Conservation (phyloP, 2,888 invertebrate species). For the Xestobium rufovillosum region DNA sequence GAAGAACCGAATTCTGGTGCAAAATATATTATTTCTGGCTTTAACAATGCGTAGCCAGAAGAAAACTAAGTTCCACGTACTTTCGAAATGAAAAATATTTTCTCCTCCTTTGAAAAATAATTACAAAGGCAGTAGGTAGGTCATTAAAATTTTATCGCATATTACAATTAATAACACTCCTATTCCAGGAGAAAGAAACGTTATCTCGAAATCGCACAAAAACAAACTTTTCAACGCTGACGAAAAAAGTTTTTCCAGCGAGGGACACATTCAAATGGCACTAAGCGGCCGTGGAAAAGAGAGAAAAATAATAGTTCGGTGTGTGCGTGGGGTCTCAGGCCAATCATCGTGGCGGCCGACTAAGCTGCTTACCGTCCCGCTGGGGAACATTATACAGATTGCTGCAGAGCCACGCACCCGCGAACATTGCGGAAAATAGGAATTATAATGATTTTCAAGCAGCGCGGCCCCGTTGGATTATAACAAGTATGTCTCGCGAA, state of each 20-base stretch:
- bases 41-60: no score
- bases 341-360: slow-evolving; percentile 36
- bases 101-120: no score
- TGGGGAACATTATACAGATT: slow-evolving; percentile 42
- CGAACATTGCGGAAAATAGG: slow-evolving; percentile 26
- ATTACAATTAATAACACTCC: no score
- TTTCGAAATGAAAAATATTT: no score
- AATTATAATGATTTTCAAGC: slow-evolving; percentile 28
- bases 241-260: slow-evolving; percentile 29
- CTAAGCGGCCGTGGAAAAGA: slow-evolving; percentile 32
- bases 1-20: no score
- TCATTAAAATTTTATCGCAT: no score
- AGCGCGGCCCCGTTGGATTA: slow-evolving; percentile 18
- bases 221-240: slow-evolving; percentile 25
- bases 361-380: slow-evolving; percentile 39
- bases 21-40: no score
- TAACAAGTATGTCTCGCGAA: slow-evolving; percentile 21
- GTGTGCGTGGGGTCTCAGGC: slow-evolving; percentile 32
- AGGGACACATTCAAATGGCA: slow-evolving; percentile 37
- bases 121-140: no score
- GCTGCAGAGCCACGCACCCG: slow-evolving; percentile 24
- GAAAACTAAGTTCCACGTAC: no score
- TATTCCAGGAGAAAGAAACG: no score
- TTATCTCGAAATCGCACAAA: no score
- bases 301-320: slow-evolving; percentile 34